These are phyloP conservation scores for Centrocercus urophasianus DNA, from an alignment of 2,113 vertebrate species.

Conservation along the genomic window DNA sequence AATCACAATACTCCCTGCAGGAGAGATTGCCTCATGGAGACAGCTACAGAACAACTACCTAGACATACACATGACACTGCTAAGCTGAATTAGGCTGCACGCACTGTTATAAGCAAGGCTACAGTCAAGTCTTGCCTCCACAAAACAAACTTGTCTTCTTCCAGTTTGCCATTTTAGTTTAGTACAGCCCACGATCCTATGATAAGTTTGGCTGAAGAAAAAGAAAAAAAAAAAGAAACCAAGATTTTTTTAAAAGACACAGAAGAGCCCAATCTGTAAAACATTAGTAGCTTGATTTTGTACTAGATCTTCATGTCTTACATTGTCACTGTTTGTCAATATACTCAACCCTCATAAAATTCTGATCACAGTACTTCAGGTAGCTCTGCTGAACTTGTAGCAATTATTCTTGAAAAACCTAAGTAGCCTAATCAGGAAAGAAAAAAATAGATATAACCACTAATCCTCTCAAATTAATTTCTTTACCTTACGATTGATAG, in stretches of 20 bases:
- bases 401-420: background rate
- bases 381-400: background rate
- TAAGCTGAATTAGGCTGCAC: background rate
- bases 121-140: background rate
- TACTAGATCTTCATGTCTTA: background rate
- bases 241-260: background rate
- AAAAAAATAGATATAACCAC: background rate
- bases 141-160: background rate
- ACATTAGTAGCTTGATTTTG: background rate
- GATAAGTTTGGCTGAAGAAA: background rate
- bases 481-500: conserved; percentile 85
- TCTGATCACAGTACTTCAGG: background rate
- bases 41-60: background rate
- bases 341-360: background rate
- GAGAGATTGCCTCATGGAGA: background rate
- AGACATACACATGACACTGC: background rate
- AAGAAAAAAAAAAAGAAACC: background rate
- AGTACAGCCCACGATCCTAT: background rate
- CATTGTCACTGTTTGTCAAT: background rate
- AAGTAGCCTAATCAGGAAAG: background rate
- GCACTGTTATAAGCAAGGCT: background rate
- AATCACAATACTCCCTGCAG: background rate
- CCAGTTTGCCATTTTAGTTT: background rate
- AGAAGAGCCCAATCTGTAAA: background rate
- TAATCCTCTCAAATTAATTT: background rate